Evolutionary conservation across 2,888 invertebrate genomes (phyloP), one percentile per base, ranked within the genome.

Genomic region (Blomia tropicalis): DNA sequence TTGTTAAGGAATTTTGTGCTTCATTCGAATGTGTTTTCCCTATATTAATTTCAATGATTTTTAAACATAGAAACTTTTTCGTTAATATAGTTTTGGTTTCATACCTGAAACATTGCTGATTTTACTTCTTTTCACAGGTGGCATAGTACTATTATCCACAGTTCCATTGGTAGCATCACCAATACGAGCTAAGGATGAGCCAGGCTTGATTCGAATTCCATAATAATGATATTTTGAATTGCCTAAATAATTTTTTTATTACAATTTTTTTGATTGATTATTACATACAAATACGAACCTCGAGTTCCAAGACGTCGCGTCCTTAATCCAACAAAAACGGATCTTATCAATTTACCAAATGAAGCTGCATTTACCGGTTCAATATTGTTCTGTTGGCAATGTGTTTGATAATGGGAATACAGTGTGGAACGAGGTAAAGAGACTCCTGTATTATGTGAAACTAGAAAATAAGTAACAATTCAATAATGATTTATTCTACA

Each of bases 171-270:
- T 22, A 14, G 11, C 7, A 31, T 51, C 59, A 19, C 29, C 58
- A 32, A 63, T 25, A 27, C 56, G 32, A 14, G 63, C 63, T 36
- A 89, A 73, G 7, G 82, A 79, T 1, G 89, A 89, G 63, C 81
- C 84, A 0, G 88, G 87, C 75, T 95, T 95, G 62, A 95, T 87
- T 36, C 96, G 81, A 68, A 98, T 96, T n/a, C 98, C 98, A 77
- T 98, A 96, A 77, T 98, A 98, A 77, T 98, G 98, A 75, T 99
- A 98, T 75, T 95, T 96, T 30, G 93, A 95, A 77, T 96, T 95
- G 36, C 95, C 95, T 70, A 89, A 84, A n/a, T n/a, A 72, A 54
- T 75, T 74, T 66, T n/a, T n/a, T 64, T 60, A 67, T 58, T 31
- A 44, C 51, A 62, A 17, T 61, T 54, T 25, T 51, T 61, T 43